phyloP scores from a whole-genome alignment of 37 sponge, comb jelly and placozoan species.

The Corticium candelabrum region DNA sequence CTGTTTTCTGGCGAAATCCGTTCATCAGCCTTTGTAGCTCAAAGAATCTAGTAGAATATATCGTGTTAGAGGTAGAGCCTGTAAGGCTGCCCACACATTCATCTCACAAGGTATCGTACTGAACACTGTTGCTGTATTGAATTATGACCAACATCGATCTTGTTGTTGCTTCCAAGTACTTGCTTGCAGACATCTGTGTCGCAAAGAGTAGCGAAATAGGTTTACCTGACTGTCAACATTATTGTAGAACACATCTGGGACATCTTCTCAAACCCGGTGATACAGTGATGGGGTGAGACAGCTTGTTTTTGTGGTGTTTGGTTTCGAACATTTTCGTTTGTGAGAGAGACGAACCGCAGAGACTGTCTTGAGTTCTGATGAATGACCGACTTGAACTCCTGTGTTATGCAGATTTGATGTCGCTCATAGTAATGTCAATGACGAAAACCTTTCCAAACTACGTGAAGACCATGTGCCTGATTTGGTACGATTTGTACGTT shows the following conservation, averaged over 20 bases:
- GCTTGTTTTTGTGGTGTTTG: not conserved
- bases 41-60: slow-evolving; percentile 70
- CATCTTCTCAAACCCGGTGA: slow-evolving; percentile 80
- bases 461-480: slow-evolving; percentile 43
- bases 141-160: not conserved
- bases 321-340: too few relatives aligned
- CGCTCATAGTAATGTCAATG: slow-evolving; percentile 46
- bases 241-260: slow-evolving; percentile 88
- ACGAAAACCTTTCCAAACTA: slow-evolving; percentile 51
- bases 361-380: not conserved
- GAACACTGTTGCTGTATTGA: not conserved
- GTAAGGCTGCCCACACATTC: too few relatives aligned
- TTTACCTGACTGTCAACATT: slow-evolving; percentile 45
- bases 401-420: slow-evolving; percentile 42
- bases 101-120: too few relatives aligned
- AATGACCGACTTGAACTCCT: not conserved
- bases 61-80: slow-evolving; percentile 79
- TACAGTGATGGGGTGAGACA: slow-evolving; percentile 51
- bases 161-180: slow-evolving; percentile 13
- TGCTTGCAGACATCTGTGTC: slow-evolving; percentile 86
- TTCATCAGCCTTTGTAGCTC: slow-evolving; percentile 66
- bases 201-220: slow-evolving; percentile 51
- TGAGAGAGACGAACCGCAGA: too few relatives aligned
- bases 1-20: slow-evolving; percentile 63
- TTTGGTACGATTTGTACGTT: slow-evolving; percentile 46